Conservation (phyloP, 2,797 vertebrate genomes). For the Lophius americanus region DNA sequence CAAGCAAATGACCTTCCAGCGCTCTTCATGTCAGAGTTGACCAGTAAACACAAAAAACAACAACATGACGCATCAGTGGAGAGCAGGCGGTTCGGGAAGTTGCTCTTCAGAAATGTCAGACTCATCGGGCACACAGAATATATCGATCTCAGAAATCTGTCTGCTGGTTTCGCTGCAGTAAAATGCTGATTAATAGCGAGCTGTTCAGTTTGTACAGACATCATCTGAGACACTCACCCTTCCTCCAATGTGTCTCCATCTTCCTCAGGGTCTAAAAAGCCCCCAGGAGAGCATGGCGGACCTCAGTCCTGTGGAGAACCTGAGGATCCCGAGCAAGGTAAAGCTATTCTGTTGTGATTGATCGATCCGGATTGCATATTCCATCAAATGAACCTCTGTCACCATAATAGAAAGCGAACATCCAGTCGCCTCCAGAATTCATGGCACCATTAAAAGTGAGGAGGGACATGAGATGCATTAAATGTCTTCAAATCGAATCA, state of each 20-base stretch:
- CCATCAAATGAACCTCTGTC: not conserved
- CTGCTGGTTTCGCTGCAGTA: conserved; percentile 20
- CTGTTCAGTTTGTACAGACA: not conserved
- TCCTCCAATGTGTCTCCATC: conserved; percentile 21
- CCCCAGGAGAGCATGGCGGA: conserved; percentile 93
- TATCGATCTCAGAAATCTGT: conserved; percentile 37
- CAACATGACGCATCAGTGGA: conserved; percentile 15
- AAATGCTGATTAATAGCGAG: conserved; percentile 6
- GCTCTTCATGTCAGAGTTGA: not conserved
- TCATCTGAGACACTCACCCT: not conserved
- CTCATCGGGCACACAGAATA: conserved; percentile 8
- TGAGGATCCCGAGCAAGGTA: conserved; percentile 95
- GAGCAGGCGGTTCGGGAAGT: conserved; percentile 59
- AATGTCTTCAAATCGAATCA: too few species aligned
- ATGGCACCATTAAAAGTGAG: too few species aligned
- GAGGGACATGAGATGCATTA: too few species aligned
- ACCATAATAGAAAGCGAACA: not conserved
- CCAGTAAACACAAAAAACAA: not conserved
- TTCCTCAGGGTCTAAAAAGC: conserved; percentile 91
- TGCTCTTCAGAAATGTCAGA: conserved; percentile 44
- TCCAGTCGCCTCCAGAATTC: too few species aligned
- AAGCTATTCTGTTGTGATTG: not conserved
- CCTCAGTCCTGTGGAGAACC: conserved; percentile 91
- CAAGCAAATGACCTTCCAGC: not conserved
- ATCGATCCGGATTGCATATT: not conserved